Base-by-base conservation (phyloP, 2,888 invertebrate genomes). In the Ecdyonurus torrentis region DNA sequence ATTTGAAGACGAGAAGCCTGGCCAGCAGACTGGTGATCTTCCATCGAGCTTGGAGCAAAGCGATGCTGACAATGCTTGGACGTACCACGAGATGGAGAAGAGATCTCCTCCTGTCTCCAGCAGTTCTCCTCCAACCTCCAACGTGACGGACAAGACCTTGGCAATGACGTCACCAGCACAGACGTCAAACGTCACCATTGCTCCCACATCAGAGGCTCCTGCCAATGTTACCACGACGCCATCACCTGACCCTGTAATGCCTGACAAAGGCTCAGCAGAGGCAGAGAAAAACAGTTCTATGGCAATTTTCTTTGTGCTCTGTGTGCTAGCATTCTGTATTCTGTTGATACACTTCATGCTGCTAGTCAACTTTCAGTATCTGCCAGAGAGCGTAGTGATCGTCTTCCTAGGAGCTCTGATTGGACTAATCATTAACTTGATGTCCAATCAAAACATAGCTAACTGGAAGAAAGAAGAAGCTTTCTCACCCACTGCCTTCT, bases 391-490 rank as follows among this genome's bases (percentile, higher is more conserved):
- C 75, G 89, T 99, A 63, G 97, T 96, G 2, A 92, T 98, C 66
- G 95, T 99, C 22, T 89, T 97, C 71, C 79, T 99, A 20, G 97
- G 97, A 60, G 95, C 91, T 53, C 78, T 93, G 0, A 93, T 97
- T 72, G 97, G 97, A 2, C 81, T 96, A 71, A 81, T 91, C 37
- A 83, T 97, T 70, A 94, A 93, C 74, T 77, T 96, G 5, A 84
- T 95, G 80, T 91, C 91, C 1, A 87, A 87, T 69, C 83, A 86
- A 70, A 91, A 94, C 72, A 86, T 92, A 69, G 91, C 91, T 55
- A 93, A 95, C 73, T 96, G 95, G 95, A 85, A 92, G 72, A 91
- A 94, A 73, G 97, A 97, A 74, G 98, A 99, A 76, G 93, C 96
- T 0, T 96, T 99, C 73, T 95, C 96, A 5, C 98, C 99, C 0